Base-by-base conservation (phyloP, 2,113 vertebrate genomes). In the Paramisgurnus dabryanus region DNA sequence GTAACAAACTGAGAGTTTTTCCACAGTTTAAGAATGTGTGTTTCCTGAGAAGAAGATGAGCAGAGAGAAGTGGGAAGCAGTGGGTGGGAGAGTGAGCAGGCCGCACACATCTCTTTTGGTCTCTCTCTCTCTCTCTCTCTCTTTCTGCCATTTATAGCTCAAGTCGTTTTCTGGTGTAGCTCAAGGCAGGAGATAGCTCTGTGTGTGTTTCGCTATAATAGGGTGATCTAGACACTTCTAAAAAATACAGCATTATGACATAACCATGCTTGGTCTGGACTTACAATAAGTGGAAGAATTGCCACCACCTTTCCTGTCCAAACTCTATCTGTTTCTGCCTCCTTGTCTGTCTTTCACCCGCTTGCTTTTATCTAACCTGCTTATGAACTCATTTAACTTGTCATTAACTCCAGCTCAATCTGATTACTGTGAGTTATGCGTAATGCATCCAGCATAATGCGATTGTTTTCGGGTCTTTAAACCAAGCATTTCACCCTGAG, bases 381-480 rank as follows among this genome's bases (percentile, higher is more conserved):
- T 22, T 17, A 47, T 70, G 17, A 22, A 15, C 63, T 76, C 47
- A 41, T 67, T 80, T 76, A 84, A 63, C 67, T 78, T 66, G 61
- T 81, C 76, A 79, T 78, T 83, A 85, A 72, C 55, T 79, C 70
- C 11, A 53, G 9, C 68, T 60, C 60, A 61, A 67, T 75, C 76
- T 66, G 27, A 66, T 69, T 60, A 43, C 67, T 74, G 68, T 85
- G 57, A 57, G 17, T 85, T 84, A 80, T 53, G 50, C 4, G 50
- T 53, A 53, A 53, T 53, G 50, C 50, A 53, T 86, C 82, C 86
- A 80, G 78, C 60, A 76, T 84, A 85, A 90, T 85, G 67, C 80
- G 66, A 71, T 84, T 60, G 76, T 75, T 79, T 85, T 74, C 70
- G 81, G 83, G 73, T 85, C 87, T 84, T 83, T 17, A 76, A 4